A percentile compares a stretch with the other conserved stretches of the same genome.
phyloP scores from a whole-genome alignment of 2,888 invertebrate species.

The Lordiphosa andalusiaca region DNA sequence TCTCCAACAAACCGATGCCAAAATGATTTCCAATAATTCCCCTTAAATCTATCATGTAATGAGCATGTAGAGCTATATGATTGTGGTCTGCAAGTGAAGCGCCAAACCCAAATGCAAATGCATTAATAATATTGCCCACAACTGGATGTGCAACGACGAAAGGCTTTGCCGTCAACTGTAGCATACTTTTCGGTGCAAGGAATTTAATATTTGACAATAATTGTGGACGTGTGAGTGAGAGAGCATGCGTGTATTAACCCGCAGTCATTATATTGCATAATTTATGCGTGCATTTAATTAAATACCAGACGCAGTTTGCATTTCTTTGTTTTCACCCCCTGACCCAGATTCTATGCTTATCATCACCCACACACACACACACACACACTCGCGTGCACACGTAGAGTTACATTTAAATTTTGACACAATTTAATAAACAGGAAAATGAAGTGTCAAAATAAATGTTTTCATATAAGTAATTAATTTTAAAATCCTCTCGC shows the following conservation, averaged over 20 bases:
- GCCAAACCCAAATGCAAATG: conserved; percentile 37
- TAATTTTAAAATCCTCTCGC: conserved; percentile 35
- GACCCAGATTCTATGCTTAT: conserved; percentile 48
- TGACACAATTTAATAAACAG: conserved; percentile 48
- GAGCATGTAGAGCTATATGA: conserved; percentile 3
- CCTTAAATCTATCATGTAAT: neutral
- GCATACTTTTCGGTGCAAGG: conserved; percentile 57
- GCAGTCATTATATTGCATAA: conserved; percentile 60
- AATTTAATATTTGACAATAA: conserved; percentile 68
- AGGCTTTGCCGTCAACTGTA: conserved; percentile 13
- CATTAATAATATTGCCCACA: conserved; percentile 57
- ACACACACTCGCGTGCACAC: neutral
- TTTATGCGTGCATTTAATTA: conserved; percentile 74
- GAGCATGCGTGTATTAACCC: conserved; percentile 13
- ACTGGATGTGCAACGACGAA: conserved; percentile 28
- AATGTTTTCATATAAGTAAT: conserved; percentile 23
- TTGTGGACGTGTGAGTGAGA: conserved; percentile 42
- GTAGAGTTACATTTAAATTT: conserved; percentile 30
- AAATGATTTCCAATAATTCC: no score
- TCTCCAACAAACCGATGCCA: no score
- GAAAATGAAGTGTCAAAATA: conserved; percentile 46
- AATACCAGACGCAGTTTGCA: conserved; percentile 59
- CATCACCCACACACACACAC: neutral
- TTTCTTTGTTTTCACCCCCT: conserved; percentile 36
- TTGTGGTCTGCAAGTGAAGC: conserved; percentile 39